Evolutionary conservation across 2,113 vertebrate species (phyloP).

Genomic region (Mustelus asterias): DNA sequence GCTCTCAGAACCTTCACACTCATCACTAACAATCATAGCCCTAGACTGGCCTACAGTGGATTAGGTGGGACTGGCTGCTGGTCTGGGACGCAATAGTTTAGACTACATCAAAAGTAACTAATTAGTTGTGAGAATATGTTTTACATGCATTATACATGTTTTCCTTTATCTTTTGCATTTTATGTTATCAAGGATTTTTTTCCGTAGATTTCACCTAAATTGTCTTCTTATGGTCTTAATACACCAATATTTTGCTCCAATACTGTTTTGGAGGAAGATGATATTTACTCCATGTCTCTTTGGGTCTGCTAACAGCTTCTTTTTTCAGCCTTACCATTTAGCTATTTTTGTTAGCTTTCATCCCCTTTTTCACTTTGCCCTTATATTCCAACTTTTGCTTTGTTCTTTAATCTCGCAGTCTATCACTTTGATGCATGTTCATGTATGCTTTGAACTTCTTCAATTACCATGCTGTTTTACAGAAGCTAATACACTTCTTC

Average conservation of each 20-base stretch:
- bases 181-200: neutral
- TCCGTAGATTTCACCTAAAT: neutral
- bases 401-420: neutral
- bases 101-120: neutral
- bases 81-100: neutral
- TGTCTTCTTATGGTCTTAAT: neutral
- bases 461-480: neutral
- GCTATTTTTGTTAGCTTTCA: neutral
- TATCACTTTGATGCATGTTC: neutral
- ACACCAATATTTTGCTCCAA: neutral
- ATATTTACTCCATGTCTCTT: neutral
- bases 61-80: too few relatives aligned
- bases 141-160: neutral
- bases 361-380: neutral
- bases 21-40: too few relatives aligned
- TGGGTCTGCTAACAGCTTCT: neutral
- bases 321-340: neutral
- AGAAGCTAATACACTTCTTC: neutral
- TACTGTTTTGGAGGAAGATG: neutral
- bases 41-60: too few relatives aligned
- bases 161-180: neutral
- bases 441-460: neutral
- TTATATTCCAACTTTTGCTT: neutral
- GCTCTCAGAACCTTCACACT: too few relatives aligned
- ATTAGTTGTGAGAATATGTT: neutral